Percentiles rank a stretch among this genome's conserved stretches.
phyloP scores from a whole-genome alignment of 2,888 invertebrate species.

The Drosophila phalerata region DNA sequence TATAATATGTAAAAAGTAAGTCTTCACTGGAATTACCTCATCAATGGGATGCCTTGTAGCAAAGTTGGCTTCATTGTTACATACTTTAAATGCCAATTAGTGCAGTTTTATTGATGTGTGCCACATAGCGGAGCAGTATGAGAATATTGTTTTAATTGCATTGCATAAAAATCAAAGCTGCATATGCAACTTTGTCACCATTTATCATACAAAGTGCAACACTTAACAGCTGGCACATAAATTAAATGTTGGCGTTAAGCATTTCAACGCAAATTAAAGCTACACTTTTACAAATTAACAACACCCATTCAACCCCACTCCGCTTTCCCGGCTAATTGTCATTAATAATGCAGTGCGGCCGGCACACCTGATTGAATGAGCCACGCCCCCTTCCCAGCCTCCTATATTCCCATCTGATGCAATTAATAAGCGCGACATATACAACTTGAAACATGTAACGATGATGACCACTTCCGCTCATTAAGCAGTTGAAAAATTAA shows the following conservation, averaged over 20 bases:
- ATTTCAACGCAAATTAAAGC: slow-evolving; percentile 62
- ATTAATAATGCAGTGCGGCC: slow-evolving; percentile 67
- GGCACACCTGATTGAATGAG: slow-evolving; percentile 53
- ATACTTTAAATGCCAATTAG: neutral
- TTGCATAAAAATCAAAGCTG: slow-evolving; percentile 62
- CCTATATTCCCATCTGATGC: slow-evolving; percentile 5
- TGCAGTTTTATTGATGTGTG: slow-evolving; percentile 21
- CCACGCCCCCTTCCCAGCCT: slow-evolving; percentile 42
- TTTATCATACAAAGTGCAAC: slow-evolving; percentile 71
- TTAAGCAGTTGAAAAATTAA: slow-evolving; percentile 77
- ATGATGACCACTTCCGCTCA: slow-evolving; percentile 77
- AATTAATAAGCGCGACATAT: slow-evolving; percentile 62
- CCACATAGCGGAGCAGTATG: slow-evolving; percentile 8
- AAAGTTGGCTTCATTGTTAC: slow-evolving; percentile 19
- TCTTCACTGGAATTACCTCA: neutral
- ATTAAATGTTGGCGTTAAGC: slow-evolving; percentile 62
- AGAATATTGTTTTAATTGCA: slow-evolving; percentile 60
- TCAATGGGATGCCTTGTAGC: neutral
- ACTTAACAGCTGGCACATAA: slow-evolving; percentile 74
- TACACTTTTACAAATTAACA: slow-evolving; percentile 77
- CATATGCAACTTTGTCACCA: slow-evolving; percentile 66
- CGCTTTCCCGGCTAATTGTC: slow-evolving; percentile 64
- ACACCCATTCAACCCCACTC: neutral
- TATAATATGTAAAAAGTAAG: neutral
- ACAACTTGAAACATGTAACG: slow-evolving; percentile 63